Percentiles rank a stretch among this genome's conserved stretches.
Evolutionary conservation across 1,140 invertebrate genomes (phyloP).

Genomic region (Meloidogyne exigua): DNA sequence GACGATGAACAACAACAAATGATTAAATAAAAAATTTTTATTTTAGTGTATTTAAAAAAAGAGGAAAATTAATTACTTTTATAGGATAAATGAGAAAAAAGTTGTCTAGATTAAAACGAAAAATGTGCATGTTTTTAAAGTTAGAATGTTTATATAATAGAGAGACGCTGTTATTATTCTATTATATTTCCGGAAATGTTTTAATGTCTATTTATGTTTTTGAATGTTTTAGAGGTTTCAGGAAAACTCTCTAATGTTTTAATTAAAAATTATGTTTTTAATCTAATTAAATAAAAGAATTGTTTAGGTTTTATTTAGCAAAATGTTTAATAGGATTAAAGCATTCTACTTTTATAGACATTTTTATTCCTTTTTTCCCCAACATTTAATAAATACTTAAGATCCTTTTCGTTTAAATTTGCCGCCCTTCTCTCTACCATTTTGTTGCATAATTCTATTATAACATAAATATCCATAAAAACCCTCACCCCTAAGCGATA

Average conservation of each 20-base stretch:
- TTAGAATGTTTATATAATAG: too few relatives aligned
- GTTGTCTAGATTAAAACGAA: not conserved
- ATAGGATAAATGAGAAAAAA: not conserved
- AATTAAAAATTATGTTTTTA: not conserved
- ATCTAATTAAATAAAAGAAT: too few relatives aligned
- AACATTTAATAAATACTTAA: too few relatives aligned
- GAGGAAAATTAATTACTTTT: not conserved
- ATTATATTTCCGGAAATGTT: not conserved
- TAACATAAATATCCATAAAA: slow-evolving; percentile 1
- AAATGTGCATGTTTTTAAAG: not conserved
- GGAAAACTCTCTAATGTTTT: not conserved
- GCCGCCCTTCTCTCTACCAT: not conserved
- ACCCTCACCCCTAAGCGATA: not conserved
- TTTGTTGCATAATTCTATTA: slow-evolving; percentile 5
- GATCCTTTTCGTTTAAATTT: not conserved
- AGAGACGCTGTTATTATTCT: too few relatives aligned
- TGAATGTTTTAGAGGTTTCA: too few relatives aligned
- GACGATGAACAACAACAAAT: not conserved
- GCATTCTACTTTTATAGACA: too few relatives aligned
- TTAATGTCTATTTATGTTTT: not conserved
- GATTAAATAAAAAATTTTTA: not conserved
- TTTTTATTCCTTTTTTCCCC: too few relatives aligned
- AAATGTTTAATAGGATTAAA: too few relatives aligned
- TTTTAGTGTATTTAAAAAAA: not conserved
- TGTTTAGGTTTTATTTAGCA: too few relatives aligned